Conservation (phyloP, 2,113 vertebrate genomes). For the Carassius gibelio region DNA sequence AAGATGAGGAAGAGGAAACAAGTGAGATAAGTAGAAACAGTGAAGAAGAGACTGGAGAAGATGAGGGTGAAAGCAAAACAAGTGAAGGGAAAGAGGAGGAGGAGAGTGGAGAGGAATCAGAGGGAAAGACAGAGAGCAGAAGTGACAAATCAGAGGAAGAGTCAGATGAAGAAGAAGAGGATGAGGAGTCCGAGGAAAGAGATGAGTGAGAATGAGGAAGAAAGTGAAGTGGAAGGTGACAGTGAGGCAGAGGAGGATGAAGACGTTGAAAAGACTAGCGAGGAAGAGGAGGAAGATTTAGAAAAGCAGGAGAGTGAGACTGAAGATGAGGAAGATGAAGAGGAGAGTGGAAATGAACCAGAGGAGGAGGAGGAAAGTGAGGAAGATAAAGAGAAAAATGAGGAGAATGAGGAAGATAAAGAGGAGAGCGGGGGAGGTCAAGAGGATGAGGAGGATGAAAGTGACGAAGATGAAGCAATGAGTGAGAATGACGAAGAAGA, state of each 20-base stretch:
- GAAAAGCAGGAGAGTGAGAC: constrained; percentile 20
- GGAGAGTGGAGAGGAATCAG: constrained; percentile 37
- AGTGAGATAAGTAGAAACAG: background rate
- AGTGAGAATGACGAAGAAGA: background rate
- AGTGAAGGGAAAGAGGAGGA: constrained; percentile 6
- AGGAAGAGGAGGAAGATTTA: background rate
- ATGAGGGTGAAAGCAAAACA: background rate
- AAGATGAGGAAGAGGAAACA: background rate
- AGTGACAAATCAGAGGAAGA: constrained; percentile 52
- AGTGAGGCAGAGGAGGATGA: background rate
- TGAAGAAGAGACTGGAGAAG: background rate
- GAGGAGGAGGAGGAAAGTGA: constrained; percentile 47
- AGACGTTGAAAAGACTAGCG: background rate
- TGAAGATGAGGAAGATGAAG: constrained; percentile 11
- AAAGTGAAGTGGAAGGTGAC: constrained; percentile 11
- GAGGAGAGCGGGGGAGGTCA: background rate
- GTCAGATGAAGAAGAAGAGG: constrained; percentile 18
- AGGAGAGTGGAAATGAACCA: background rate
- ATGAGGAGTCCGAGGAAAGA: constrained; percentile 12
- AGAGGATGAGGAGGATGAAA: background rate
- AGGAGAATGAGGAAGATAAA: background rate
- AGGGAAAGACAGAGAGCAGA: constrained; percentile 33
- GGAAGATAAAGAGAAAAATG: constrained; percentile 28
- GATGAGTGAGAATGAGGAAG: constrained; percentile 30
- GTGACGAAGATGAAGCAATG: background rate